Percentiles rank a stretch among this genome's conserved stretches.
phyloP scores from a whole-genome alignment of 2,797 vertebrate species.

The Sarcoramphus papa region DNA sequence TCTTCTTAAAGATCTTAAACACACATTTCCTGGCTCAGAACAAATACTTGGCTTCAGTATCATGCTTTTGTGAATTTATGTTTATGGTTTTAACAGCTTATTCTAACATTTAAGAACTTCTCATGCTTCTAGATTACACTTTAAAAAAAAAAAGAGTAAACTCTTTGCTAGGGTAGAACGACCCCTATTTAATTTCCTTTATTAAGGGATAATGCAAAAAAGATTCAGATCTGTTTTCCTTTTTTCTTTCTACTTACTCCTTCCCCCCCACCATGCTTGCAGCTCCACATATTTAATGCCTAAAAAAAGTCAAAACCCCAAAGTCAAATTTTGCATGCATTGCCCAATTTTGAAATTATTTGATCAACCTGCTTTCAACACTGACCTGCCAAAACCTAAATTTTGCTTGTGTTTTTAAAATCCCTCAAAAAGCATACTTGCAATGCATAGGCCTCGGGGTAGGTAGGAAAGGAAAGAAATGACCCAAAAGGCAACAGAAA shows the following conservation, averaged over 20 bases:
- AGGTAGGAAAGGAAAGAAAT: neutral
- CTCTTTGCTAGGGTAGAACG: neutral
- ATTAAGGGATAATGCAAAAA: neutral
- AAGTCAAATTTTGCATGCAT: neutral
- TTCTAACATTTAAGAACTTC: neutral
- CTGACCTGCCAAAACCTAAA: neutral
- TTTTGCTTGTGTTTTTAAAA: neutral
- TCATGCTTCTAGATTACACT: neutral
- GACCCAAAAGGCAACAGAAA: accelerated
- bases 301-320: neutral
- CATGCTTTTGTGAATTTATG: neutral
- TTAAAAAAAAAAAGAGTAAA: neutral
- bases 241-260: neutral
- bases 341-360: neutral
- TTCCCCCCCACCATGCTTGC: neutral
- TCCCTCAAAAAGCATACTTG: neutral
- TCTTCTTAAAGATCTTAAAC: neutral
- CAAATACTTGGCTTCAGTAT: neutral
- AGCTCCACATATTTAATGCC: neutral
- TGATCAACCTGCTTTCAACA: neutral
- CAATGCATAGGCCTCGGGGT: accelerated
- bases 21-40: neutral
- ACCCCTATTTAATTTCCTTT: neutral
- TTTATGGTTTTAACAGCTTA: neutral
- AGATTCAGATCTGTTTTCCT: neutral